Conservation (phyloP, 1,140 invertebrate genomes). For the Trachymyrmex cornetzi region DNA sequence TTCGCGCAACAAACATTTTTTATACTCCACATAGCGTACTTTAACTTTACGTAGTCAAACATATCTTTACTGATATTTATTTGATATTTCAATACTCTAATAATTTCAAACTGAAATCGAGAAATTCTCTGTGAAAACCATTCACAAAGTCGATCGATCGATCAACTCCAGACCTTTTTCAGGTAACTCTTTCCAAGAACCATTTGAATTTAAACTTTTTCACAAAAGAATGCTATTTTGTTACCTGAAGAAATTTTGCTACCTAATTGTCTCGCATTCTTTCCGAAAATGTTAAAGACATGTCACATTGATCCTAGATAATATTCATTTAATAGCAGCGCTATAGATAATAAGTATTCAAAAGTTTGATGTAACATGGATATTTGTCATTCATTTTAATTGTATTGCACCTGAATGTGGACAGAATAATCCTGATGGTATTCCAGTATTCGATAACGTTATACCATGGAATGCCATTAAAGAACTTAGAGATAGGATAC, state of each 20-base stretch:
- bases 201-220: conserved; percentile 32
- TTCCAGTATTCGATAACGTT: too few species aligned
- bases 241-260: conserved; percentile 57
- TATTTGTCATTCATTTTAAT: too few species aligned
- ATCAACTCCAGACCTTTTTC: not conserved
- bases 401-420: too few species aligned
- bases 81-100: not conserved
- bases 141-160: conserved; percentile 13
- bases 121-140: not conserved
- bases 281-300: conserved; percentile 26
- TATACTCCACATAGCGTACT: too few species aligned
- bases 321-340: not conserved
- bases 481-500: too few species aligned
- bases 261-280: conserved; percentile 56
- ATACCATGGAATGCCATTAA: too few species aligned
- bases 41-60: not conserved
- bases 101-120: not conserved
- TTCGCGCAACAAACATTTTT: not conserved
- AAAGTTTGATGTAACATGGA: too few species aligned
- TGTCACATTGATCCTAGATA: not conserved
- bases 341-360: not conserved
- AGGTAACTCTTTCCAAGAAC: not conserved
- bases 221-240: not conserved
- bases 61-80: not conserved
- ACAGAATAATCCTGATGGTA: too few species aligned